Evolutionary conservation across 1,140 invertebrate species (phyloP), one percentile per base, ranked within the genome.

Genomic region (Drosophila neocordata): DNA sequence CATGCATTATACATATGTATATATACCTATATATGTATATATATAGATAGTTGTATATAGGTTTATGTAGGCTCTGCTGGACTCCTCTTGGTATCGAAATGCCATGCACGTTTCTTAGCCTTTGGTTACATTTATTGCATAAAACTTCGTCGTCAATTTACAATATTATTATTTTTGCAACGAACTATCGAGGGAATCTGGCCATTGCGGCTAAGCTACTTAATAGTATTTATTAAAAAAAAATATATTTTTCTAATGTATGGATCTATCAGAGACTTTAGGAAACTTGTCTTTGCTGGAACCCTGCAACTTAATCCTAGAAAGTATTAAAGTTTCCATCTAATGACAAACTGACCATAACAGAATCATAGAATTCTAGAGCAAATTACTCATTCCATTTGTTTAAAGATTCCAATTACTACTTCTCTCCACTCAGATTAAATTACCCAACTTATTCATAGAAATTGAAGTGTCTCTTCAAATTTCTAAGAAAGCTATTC

Each of bases 111-210:
- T 87, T 57, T 63, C 38, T 57, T 73, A 72, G 82, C 82, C 82
- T 76, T 79, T 70, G 82, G 74, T 87, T 88, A 79, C 83, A 88
- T 83, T 87, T 79, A 81, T 83, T 87, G 82, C 83, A 87, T 82
- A 88, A 88, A 79, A 66, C 82, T 72, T 72, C 65, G 76, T 72
- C 65, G 76, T 72, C 83, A 83, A 89, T 85, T 80, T 81, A 60
- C 78, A 82, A 76, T 69, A 81, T 81, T 81, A 88, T 4, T 24
- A 2, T 88, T 82, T 82, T 71, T 78, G 62, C 53, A 77, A 27
- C 37, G 63, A 56, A 56, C 66, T 60, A 60, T 65, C 73, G 48
- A 65, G 55, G 44, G 59, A 55, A 31, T 31, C 7, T 6, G 7
- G 6, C 27, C 7, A 31, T 6, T 24, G 22, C 2, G 22, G 22